phyloP scores from a whole-genome alignment of 2,113 vertebrate species.

The Clarias batrachus region DNA sequence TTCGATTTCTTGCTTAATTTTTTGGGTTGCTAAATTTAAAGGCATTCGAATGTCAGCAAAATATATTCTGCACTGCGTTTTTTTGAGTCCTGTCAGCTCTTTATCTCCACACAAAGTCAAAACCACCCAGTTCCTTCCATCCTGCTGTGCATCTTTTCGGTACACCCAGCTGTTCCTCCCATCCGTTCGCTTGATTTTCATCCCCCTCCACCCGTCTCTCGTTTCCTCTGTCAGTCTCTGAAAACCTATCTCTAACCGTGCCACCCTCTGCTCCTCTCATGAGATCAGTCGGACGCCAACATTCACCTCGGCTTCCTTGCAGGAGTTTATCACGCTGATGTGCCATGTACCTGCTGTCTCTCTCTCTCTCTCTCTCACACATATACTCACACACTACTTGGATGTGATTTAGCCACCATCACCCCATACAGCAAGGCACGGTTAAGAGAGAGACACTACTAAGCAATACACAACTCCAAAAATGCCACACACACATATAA shows the following conservation, averaged over 20 bases:
- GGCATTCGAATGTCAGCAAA: not conserved
- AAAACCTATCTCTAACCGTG: constrained; percentile 17
- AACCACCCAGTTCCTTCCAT: constrained; percentile 17
- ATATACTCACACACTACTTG: not conserved
- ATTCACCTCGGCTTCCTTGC: constrained; percentile 13
- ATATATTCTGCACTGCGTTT: not conserved
- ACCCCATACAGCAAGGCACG: not conserved
- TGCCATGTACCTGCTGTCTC: not conserved
- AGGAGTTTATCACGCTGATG: not conserved
- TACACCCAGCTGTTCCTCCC: constrained; percentile 20
- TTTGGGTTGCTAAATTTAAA: not conserved
- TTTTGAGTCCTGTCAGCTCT: constrained; percentile 1
- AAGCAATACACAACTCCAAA: constrained; percentile 39
- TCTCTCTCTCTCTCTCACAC: not conserved
- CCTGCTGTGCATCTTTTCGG: constrained; percentile 16
- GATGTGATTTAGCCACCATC: not conserved
- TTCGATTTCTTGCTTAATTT: too few species aligned
- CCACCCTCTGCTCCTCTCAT: constrained; percentile 14
- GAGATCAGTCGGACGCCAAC: constrained; percentile 14
- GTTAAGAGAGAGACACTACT: not conserved
- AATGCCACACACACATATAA: not conserved
- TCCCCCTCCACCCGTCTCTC: constrained; percentile 28
- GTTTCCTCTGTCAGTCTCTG: constrained; percentile 31
- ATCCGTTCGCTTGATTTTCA: constrained; percentile 10
- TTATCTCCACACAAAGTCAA: not conserved